Base-by-base conservation (phyloP, 1,140 invertebrate species). In the Aricia agestis region DNA sequence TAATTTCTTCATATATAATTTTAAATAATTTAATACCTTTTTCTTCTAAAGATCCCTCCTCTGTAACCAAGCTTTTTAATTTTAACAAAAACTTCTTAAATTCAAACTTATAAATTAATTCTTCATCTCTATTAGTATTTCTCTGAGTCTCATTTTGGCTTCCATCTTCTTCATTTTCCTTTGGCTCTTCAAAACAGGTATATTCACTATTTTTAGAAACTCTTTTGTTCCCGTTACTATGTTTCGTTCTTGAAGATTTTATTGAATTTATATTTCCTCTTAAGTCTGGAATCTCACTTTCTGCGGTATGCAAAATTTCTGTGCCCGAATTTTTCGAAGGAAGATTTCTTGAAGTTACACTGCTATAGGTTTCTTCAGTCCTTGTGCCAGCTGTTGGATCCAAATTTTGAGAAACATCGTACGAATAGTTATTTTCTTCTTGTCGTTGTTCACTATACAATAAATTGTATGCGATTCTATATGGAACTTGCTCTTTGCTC, bases 1-100 rank as follows among this genome's bases (percentile, higher is more conserved):
- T 71, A n/a, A 58, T 18, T 67, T 71, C 69, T 18, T 70, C 13
- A 59, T 63, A 25, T 10, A 71, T 57, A 13, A 74, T 9, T 68
- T 65, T 45, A 19, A 70, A 13, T 18, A 45, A n/a, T n/a, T n/a
- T n/a, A n/a, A n/a, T n/a, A n/a, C n/a, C n/a, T n/a, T n/a, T n/a
- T n/a, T n/a, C n/a, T 52, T 52, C 66, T 58, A 69, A 69, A 61
- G 4, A 58, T 32, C 2, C 9, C 11, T 59, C 36, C 31, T 31
- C 32, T 17, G 32, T 36, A 7, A 57, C 25, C 58, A 69, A 36
- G 19, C 36, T 19, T 10, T 59, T 58, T 69, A 59, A 17, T 69
- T 69, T 59, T 32, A 41, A 25, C 31, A 4, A 69, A 18, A 18
- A 59, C n/a, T 32, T 59, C 59, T 36, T 58, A 32, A 15, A 58